Conservation (phyloP, 2,888 invertebrate genomes). For the Philaethria dido region DNA sequence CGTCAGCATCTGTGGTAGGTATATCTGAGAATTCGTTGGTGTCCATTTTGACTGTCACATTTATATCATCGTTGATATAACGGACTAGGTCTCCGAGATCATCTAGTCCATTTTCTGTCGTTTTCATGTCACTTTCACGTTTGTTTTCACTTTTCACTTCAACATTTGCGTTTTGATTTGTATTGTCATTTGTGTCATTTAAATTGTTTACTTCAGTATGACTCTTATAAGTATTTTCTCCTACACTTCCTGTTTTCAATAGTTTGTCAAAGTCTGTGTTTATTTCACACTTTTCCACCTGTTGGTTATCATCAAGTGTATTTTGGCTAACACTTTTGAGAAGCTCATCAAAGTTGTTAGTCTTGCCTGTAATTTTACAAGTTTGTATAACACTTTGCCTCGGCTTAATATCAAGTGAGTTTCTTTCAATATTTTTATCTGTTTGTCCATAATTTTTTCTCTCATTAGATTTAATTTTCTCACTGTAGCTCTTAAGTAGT, state of each 20-base stretch:
- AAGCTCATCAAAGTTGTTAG: constrained; percentile 16
- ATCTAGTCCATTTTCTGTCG: background rate
- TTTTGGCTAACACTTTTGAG: constrained; percentile 11
- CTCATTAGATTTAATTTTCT: background rate
- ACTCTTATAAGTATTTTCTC: background rate
- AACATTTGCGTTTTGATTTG: constrained; percentile 1
- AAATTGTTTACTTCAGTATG: background rate
- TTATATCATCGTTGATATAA: constrained; percentile 19
- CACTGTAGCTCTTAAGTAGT: constrained; percentile 19
- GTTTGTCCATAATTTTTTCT: background rate
- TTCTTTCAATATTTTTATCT: background rate
- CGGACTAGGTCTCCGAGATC: constrained; percentile 13
- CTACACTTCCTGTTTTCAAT: background rate
- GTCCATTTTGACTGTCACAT: constrained; percentile 19
- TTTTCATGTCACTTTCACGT: background rate
- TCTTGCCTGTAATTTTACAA: background rate
- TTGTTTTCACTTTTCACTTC: background rate
- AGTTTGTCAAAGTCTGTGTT: constrained; percentile 8
- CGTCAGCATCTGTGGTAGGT: constrained; percentile 12
- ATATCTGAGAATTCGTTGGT: constrained; percentile 26
- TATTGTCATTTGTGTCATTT: background rate
- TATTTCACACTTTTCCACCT: background rate
- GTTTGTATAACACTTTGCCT: constrained; percentile 18
- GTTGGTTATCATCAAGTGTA: background rate
- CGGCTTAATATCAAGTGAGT: background rate